Evolutionary conservation across 2,888 invertebrate genomes (phyloP), one percentile per base, ranked within the genome.

Genomic region (Parascotia fuliginaria): DNA sequence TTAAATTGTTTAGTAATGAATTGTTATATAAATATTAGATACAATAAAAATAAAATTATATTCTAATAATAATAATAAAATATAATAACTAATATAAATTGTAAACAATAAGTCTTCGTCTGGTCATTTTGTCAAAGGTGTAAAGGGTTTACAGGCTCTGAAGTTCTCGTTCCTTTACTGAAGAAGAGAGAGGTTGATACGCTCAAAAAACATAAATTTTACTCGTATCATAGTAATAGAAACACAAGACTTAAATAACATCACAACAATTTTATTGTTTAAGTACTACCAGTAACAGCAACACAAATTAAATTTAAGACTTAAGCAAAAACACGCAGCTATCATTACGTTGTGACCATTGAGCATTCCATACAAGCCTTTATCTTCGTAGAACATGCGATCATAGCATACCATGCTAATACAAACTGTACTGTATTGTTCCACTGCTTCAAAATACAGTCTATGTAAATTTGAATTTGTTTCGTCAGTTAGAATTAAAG

Each of bases 321-420:
- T 31, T 61, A 19, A 47, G 50, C n/a, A 47, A 42, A 22, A 51
- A 51, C 67, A 65, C 65, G 65, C 68, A 50, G 44, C 49, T 55
- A 47, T 55, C 49, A 51, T 55, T 48, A 42, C 38, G 58, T 63
- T 45, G 42, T 27, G 11, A 51, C 51, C 50, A 43, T 50, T 33
- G 31, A 55, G 29, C 27, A 16, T 57, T 41, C 14, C 27, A 39
- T 45, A 48, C 37, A 43, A 31, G 12, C 32, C 15, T 64, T 64
- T 65, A 67, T 62, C 44, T 55, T 32, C 22, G 28, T 7, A 43
- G 14, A 48, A 32, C 68, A 67, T 65, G 68, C 65, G 37, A 67
- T 52, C 39, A 31, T 46, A 37, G 36, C 29, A 38, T 65, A 51
- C 38, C 47, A 45, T 60, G 58, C 36, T 49, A 60, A 63, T 47